Evolutionary conservation across 2,797 vertebrate species (phyloP), one percentile per base, ranked within the genome.

Genomic region (Acipenser ruthenus): DNA sequence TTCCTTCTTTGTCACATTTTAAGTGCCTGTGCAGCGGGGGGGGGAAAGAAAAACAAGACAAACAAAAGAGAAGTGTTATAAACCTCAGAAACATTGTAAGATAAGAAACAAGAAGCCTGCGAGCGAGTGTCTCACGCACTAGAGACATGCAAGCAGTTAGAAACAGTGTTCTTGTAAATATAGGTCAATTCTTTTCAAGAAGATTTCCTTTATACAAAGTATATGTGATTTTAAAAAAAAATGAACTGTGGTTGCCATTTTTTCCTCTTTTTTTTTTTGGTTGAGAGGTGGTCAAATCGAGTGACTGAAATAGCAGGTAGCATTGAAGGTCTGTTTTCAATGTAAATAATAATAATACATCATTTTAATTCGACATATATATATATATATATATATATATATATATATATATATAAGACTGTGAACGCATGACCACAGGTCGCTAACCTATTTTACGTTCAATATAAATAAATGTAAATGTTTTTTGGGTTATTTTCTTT

Each of bases 1-100:
- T 91, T 92, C 89, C 88, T 91, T 92, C 91, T 90, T 93, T 91
- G 89, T 91, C 89, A 91, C 93, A 92, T 86, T 92, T 94, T 90
- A 94, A 95, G 93, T 96, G 94, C 94, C 94, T 95, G 91, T 91
- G 86, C 92, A 94, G 88, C 90, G 83, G 84, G 89, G 91, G 88
- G 86, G 84, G 89, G 91, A 88, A 86, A 83, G 87, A 53, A 53
- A 8, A 53, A 53, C 52, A 53, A 53, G 3, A 12, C 79, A 83
- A 85, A 81, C 80, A 77, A 82, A 84, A 83, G 82, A 82, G 73
- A 90, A 89, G 86, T 90, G 86, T 88, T 85, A 88, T 88, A 85
- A 89, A 76, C 80, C 79, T 80, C 79, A 79, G 78, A 69, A 68
- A 78, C 79, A 84, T 72, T 68, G 79, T 84, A 79, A 79, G 78